phyloP scores from a whole-genome alignment of 2,888 invertebrate species.

The Andrena trimmerana region DNA sequence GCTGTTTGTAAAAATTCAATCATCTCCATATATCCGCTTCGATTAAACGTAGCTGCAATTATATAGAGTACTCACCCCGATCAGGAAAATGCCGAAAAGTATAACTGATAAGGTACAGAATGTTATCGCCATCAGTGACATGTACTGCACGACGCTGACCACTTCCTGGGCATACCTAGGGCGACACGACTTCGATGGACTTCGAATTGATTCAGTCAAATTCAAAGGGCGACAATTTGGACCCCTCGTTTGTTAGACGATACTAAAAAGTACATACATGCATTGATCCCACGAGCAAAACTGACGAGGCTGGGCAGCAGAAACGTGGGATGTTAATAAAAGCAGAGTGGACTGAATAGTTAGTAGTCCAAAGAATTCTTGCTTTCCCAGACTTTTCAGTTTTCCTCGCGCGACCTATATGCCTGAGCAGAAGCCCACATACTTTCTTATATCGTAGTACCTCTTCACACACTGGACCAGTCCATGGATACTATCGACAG shows the following conservation, averaged over 20 bases:
- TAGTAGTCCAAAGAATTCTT: not conserved
- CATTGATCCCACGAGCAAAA: too few relatives aligned
- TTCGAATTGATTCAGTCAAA: not conserved
- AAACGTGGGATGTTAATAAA: too few relatives aligned
- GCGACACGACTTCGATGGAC: not conserved
- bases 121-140: not conserved
- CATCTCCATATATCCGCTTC: not conserved
- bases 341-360: too few relatives aligned
- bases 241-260: too few relatives aligned
- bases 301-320: too few relatives aligned
- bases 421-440: too few relatives aligned
- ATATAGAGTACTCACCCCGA: constrained; percentile 9
- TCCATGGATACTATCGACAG: not conserved
- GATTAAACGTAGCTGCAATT: not conserved
- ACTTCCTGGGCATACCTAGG: constrained; percentile 13
- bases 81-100: not conserved
- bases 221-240: not conserved
- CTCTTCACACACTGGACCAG: not conserved
- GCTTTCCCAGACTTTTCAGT: not conserved
- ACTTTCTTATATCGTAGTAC: not conserved
- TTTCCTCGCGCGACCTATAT: too few relatives aligned
- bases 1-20: constrained; percentile 38
- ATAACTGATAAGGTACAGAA: not conserved
- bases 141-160: not conserved
- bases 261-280: too few relatives aligned